phyloP scores from a whole-genome alignment of 2,113 vertebrate genomes.

The Lasiurus cinereus region DNA sequence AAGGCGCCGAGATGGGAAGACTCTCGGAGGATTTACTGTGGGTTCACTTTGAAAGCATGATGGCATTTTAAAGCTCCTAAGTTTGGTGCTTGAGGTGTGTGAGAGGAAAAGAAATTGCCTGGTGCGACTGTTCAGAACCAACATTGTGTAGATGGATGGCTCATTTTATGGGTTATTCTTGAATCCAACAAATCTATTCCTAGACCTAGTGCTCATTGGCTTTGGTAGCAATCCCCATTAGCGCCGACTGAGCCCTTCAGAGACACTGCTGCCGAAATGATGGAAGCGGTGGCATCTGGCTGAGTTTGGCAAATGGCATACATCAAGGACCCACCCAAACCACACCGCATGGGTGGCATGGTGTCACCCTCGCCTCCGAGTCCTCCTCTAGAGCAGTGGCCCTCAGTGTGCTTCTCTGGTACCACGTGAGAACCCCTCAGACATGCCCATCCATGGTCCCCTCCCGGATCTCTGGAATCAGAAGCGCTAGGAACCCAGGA shows the following conservation, averaged over 20 bases:
- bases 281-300: not conserved
- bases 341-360: not conserved
- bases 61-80: constrained; percentile 47
- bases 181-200: not conserved
- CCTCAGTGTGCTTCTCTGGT: not conserved
- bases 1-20: not conserved
- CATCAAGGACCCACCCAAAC: accelerated
- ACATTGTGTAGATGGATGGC: constrained; percentile 9
- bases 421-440: not conserved
- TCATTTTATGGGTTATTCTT: constrained; percentile 37
- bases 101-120: constrained; percentile 14
- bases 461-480: not conserved
- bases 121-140: not conserved
- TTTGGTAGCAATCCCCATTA: not conserved
- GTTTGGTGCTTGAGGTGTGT: not conserved
- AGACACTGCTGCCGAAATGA: not conserved
- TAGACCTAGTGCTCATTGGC: not conserved
- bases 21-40: not conserved
- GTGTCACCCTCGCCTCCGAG: accelerated
- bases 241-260: not conserved
- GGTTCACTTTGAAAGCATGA: not conserved
- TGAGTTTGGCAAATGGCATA: not conserved
- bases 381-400: not conserved
- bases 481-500: not conserved
- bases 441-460: not conserved